These are phyloP conservation scores for Drosophila longiperda DNA, from an alignment of 2,888 invertebrate genomes.

Conservation along the genomic window DNA sequence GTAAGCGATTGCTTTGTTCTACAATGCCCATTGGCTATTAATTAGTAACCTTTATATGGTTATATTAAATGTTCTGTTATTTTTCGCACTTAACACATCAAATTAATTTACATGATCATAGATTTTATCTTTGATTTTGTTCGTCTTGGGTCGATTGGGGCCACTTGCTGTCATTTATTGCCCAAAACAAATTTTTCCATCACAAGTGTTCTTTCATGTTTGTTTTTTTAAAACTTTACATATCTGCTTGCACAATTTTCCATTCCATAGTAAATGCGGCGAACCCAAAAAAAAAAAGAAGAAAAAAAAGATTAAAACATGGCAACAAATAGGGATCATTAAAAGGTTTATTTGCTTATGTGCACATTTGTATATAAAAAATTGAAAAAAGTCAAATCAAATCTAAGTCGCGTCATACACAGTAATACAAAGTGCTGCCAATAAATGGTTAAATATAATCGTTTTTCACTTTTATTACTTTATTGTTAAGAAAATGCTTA, in stretches of 20 bases:
- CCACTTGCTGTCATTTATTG: conserved; percentile 16
- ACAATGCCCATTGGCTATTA: conserved; percentile 41
- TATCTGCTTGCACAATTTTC: conserved; percentile 53
- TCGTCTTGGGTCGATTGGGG: conserved; percentile 17
- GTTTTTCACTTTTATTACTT: conserved; percentile 30
- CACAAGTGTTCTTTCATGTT: background rate
- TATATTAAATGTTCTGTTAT: conserved; percentile 75
- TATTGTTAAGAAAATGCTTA: conserved; percentile 51
- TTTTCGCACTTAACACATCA: conserved; percentile 61
- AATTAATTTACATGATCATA: conserved; percentile 71
- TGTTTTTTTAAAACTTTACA: background rate
- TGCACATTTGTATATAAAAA: conserved; percentile 18
- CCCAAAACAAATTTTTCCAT: background rate
- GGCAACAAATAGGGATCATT: conserved; percentile 58
- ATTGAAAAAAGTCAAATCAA: conserved; percentile 48
- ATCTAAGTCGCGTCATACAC: conserved; percentile 54
- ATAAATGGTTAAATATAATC: conserved; percentile 26
- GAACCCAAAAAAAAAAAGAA: conserved; percentile 47
- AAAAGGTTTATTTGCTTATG: conserved; percentile 47
- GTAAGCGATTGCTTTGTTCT: conserved; percentile 2
- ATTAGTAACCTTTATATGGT: conserved; percentile 68
- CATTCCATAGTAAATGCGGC: conserved; percentile 52
- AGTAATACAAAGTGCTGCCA: conserved; percentile 42
- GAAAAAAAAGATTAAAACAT: conserved; percentile 13
- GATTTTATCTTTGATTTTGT: conserved; percentile 21